Base-by-base conservation (phyloP, 1,140 invertebrate species). In the Hyposmocoma kahamanoa region DNA sequence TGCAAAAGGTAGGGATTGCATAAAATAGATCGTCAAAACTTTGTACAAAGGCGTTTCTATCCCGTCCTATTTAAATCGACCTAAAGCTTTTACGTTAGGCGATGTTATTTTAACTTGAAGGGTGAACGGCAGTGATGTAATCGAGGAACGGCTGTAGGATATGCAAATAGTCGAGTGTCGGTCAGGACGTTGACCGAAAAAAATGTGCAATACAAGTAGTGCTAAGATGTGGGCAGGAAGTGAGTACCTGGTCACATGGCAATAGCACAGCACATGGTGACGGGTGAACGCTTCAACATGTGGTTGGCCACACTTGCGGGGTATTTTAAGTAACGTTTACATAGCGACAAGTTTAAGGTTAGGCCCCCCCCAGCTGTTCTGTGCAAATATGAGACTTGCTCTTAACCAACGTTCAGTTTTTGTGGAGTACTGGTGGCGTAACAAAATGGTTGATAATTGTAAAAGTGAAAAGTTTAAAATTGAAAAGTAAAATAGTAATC, bases 131-230 rank as follows among this genome's bases (percentile, higher is more conserved):
- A n/a, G n/a, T n/a, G n/a, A n/a, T n/a, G n/a, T n/a, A n/a, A n/a
- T n/a, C n/a, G n/a, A n/a, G n/a, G n/a, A n/a, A n/a, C n/a, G n/a
- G n/a, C n/a, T n/a, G n/a, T n/a, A n/a, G n/a, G n/a, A n/a, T n/a
- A n/a, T n/a, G n/a, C n/a, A n/a, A n/a, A n/a, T n/a, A n/a, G n/a
- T n/a, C n/a, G n/a, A n/a, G 32, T n/a, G n/a, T 13, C 3, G 30
- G 30, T 13, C 15, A 63, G 59, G 57, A 59, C 60, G 59, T 51
- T 61, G 63, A 66, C 59, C 28, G 6, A 47, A 48, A 59, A 53
- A 58, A 69, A 73, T 67, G 63, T 67, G 69, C 72, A 72, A 70
- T 60, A 49, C 59, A 75, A 63, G 58, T n/a, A n/a, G n/a, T 67
- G 69, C 9, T n/a, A 15, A 17, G 32, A 15, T 58, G 62, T 28